These are phyloP conservation scores for Microvelia longipes DNA, from an alignment of 1,140 invertebrate genomes.

Conservation along the genomic window DNA sequence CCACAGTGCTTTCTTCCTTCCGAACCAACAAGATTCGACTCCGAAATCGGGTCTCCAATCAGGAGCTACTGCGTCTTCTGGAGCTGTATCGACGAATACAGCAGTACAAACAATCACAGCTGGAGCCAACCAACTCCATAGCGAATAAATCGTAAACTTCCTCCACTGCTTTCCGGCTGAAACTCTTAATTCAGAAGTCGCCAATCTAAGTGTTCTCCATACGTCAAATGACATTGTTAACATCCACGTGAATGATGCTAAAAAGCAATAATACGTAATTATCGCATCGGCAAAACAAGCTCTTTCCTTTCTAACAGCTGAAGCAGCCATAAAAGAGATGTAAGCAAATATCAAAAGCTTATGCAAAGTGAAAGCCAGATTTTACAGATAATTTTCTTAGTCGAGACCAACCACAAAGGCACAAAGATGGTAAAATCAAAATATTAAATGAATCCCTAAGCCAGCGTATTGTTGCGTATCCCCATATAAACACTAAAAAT, in stretches of 20 bases:
- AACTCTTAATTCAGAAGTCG: constrained; percentile 35
- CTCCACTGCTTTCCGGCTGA: constrained; percentile 29
- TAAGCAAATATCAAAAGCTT: constrained; percentile 33
- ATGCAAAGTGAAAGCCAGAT: constrained; percentile 35
- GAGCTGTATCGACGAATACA: constrained; percentile 33
- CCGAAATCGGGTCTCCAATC: constrained; percentile 34
- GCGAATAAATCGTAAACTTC: constrained; percentile 35
- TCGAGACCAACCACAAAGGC: constrained; percentile 32
- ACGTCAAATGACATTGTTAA: constrained; percentile 42
- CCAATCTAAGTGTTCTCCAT: constrained; percentile 35
- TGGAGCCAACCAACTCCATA: constrained; percentile 39
- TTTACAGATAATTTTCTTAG: constrained; percentile 37
- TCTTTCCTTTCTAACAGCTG: constrained; percentile 16
- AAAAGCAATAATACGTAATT: constrained; percentile 35
- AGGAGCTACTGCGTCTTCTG: constrained; percentile 25
- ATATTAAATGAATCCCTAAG: constrained; percentile 34
- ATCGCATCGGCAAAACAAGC: constrained; percentile 31
- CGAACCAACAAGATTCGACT: constrained; percentile 37
- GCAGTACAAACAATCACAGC: constrained; percentile 33
- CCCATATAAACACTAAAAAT: constrained; percentile 32
- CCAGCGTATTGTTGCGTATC: constrained; percentile 33
- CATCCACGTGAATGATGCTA: constrained; percentile 44
- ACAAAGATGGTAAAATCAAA: constrained; percentile 33
- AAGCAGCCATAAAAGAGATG: constrained; percentile 31
- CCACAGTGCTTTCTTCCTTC: constrained; percentile 33